A percentile compares a stretch with the other conserved stretches of the same genome.
Evolutionary conservation across 2,113 vertebrate genomes (phyloP).

Genomic region (Nansenia antarctica): DNA sequence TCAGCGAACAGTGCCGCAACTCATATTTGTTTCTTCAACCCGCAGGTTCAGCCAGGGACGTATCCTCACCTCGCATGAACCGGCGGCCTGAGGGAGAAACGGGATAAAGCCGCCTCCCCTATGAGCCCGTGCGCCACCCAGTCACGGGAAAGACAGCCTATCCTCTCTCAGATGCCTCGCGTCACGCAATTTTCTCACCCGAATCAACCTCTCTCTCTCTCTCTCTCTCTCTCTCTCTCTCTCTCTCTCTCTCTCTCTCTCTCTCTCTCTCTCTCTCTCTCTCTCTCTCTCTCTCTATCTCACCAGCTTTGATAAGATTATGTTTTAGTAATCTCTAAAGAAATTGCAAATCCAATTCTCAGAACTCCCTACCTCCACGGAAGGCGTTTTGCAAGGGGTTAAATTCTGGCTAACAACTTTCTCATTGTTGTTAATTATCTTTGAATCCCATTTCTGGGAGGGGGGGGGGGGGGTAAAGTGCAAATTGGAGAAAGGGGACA

Average conservation of each 20-base stretch:
- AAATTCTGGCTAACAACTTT: too few species aligned
- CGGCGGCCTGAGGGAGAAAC: background rate
- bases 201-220: background rate
- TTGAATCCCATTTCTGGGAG: too few species aligned
- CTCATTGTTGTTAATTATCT: too few species aligned
- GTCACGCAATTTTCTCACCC: constrained; percentile 5
- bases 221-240: background rate
- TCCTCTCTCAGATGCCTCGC: background rate
- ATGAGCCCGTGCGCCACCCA: background rate
- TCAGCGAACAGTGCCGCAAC: constrained; percentile 14
- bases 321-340: background rate
- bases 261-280: background rate
- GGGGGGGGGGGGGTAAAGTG: too few species aligned
- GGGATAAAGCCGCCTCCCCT: background rate
- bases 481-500: too few species aligned
- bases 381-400: too few species aligned
- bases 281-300: background rate
- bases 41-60: constrained; percentile 50
- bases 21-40: constrained; percentile 18
- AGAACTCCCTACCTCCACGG: too few species aligned
- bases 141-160: background rate
- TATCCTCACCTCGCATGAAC: constrained; percentile 52
- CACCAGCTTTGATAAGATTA: background rate
- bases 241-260: constrained; percentile 2
- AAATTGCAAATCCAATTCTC: background rate